Base-by-base conservation (phyloP, 2,888 invertebrate genomes). In the Caenorhabditis sp. region DNA sequence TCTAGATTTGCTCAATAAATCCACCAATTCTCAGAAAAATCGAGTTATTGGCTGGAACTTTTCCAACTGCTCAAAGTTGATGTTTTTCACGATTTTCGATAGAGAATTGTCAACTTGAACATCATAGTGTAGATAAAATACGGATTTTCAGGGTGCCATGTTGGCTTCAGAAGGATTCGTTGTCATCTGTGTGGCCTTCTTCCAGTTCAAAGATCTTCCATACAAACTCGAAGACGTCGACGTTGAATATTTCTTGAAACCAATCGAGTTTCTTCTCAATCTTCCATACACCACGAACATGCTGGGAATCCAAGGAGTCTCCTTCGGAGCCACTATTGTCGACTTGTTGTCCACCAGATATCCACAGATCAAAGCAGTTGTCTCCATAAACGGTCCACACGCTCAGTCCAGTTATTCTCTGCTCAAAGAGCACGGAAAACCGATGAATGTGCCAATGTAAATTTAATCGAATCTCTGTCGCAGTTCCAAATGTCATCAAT, bases 281-380 rank as follows among this genome's bases (percentile, higher is more conserved):
- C 66, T 75, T 16, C 80, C 85, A 10, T 82, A 83, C 49, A 85
- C 82, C 19, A 72, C 69, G 3, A 73, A 83, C 24, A 66, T 82
- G 66, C 49, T 85, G n/a, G 85, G 85, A 22, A 80, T 85, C 24
- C 85, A 85, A 61, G 85, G 85, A 47, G 85, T 85, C 31, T 85
- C 85, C 10, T 85, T 85, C 24, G 85, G 85, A 54, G 82, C 82
- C 12, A 85, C 85, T 5, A 59, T 85, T 24, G 85, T 85, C 1
- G 82, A 85, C 56, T 22, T 83, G 22, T 47, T 85, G 10, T 47
- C 85, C 2, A 83, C 85, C 12, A 58, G 85, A 19, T 82, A 76
- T 64, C 85, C 82, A 24, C 80, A 75, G 49, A 80, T 85, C 41
- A 85, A 85, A 56, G 85, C 82, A 16, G 82, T 83, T 1, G 85